Conservation (phyloP, 1,140 invertebrate genomes). For the Lordiphosa mommai region DNA sequence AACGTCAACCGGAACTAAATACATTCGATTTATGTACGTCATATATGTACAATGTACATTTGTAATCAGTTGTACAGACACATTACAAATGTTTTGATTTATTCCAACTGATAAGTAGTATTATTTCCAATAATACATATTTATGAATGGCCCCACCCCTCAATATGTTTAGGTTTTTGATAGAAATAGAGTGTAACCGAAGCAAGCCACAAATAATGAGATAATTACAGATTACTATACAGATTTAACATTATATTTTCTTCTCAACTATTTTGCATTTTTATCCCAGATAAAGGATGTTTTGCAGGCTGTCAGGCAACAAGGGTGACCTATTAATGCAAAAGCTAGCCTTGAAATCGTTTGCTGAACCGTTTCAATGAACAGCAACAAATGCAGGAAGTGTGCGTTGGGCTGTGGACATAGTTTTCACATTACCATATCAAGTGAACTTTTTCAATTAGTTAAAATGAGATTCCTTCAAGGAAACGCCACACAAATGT, state of each 20-base stretch:
- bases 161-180: no score
- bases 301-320: constrained; percentile 8
- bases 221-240: no score
- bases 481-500: background rate
- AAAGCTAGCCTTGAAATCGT: constrained; percentile 48
- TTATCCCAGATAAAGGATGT: background rate
- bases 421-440: constrained; percentile 11
- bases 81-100: no score
- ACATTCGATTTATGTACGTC: no score
- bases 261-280: background rate
- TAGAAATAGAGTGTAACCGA: no score
- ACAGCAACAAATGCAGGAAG: constrained; percentile 4
- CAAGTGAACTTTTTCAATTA: constrained; percentile 54
- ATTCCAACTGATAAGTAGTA: no score
- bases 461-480: constrained; percentile 9
- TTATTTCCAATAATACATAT: no score
- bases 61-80: no score
- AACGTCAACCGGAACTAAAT: background rate
- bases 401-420: constrained; percentile 1
- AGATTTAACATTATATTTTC: no score
- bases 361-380: constrained; percentile 44
- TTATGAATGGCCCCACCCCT: no score
- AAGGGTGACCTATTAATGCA: constrained; percentile 50
- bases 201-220: no score
- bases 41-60: no score